Base-by-base conservation (phyloP, 1,140 invertebrate genomes). In the Orchesella cincta region DNA sequence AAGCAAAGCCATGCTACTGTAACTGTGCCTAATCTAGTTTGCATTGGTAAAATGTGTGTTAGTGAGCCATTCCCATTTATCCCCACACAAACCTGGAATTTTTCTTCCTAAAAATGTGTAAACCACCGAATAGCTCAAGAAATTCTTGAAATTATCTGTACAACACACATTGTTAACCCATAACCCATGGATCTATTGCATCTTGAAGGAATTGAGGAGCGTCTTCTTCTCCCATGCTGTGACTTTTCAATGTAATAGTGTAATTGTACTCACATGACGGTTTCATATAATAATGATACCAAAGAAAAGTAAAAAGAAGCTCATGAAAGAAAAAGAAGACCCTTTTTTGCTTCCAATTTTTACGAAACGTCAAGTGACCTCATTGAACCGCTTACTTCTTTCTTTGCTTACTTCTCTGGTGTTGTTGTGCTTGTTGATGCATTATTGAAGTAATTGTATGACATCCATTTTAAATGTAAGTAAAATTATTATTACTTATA, bases 201-300 rank as follows among this genome's bases (percentile, higher is more conserved):
- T 12, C 52, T 57, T 57, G 3, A 23, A 57, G 52, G 14, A 57
- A 5, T 18, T 18, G 23, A 23, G 23, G 14, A 57, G 14, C 23
- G 14, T 57, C 62, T 31, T n/a, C n/a, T 67, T 67, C 26, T 67
- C 62, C 31, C 62, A 67, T 67, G 62, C 62, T 67, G 62, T 14
- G 62, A 67, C 28, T 67, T 23, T 57, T 57, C 31, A 67, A 33
- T 33, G n/a, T 16, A 67, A 33, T 67, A 29, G 14, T 33, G 62
- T 33, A 67, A 31, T 67, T 67, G 28, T 33, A 12, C 62, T 31
- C 33, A 33, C 62, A 14, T 67, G 54, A 46, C 5, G 39, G 39
- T 46, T 46, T 5, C 39, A 18, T 18, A 46, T 5, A 8, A 46
- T 46, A 46, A 46, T 8, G 39, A 46, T 46, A 46, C 39, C 18